Conservation (phyloP, 2,113 vertebrate species). For the Oryctolagus cuniculus region DNA sequence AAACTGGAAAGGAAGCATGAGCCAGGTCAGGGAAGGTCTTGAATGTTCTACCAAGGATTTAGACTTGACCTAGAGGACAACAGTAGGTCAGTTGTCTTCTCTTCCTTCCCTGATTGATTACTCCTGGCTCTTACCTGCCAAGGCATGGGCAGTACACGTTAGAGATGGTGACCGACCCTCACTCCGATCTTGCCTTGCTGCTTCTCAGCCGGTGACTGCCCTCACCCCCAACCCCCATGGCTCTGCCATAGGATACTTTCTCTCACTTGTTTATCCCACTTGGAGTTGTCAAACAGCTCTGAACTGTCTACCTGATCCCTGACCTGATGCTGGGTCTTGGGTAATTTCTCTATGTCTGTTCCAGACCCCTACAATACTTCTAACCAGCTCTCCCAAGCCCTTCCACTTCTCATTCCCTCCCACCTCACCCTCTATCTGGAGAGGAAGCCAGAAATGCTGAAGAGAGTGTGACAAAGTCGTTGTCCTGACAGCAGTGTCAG, state of each 20-base stretch:
- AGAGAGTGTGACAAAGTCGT: not conserved
- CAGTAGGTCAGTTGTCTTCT: not conserved
- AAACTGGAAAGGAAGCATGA: not conserved
- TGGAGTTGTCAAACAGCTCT: not conserved
- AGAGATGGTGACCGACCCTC: not conserved
- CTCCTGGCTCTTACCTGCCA: not conserved
- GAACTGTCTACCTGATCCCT: constrained; percentile 1
- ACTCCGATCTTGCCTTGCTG: not conserved
- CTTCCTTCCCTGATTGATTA: not conserved
- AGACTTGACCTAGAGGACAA: not conserved
- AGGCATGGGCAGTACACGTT: not conserved
- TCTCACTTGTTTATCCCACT: not conserved
- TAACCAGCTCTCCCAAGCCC: not conserved
- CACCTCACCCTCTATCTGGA: not conserved
- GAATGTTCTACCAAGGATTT: constrained; percentile 33
- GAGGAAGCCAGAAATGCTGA: not conserved
- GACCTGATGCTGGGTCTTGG: not conserved
- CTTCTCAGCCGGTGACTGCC: not conserved
- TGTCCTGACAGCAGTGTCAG: not conserved
- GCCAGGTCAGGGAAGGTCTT: not conserved
- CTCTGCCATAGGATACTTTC: not conserved
- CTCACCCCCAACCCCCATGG: not conserved
- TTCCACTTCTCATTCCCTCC: not conserved
- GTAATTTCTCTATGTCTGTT: not conserved
- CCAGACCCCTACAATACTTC: not conserved